Evolutionary conservation across 2,888 invertebrate species (phyloP), one percentile per base, ranked within the genome.

Genomic region (Eristalis pertinax): DNA sequence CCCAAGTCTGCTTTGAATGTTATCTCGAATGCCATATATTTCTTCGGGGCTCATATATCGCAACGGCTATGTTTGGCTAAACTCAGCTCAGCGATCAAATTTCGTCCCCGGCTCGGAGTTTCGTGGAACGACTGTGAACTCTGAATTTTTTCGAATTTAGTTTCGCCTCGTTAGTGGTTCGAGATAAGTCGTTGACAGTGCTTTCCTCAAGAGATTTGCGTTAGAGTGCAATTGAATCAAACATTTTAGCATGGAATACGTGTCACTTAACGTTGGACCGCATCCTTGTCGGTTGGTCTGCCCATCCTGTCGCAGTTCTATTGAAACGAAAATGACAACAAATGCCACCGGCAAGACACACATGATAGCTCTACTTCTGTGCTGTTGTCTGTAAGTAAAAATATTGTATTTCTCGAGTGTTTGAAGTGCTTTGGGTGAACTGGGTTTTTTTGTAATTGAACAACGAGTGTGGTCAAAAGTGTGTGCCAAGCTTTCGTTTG

Each of bases 221-320:
- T n/a, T 4, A n/a, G 43, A 43, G n/a, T 15, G n/a, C n/a, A n/a
- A n/a, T n/a, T n/a, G n/a, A n/a, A n/a, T n/a, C n/a, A n/a, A n/a
- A n/a, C 4, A 5, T 43, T 32, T 32, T 10, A 8, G 1, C 1
- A 5, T 32, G 3, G 2, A n/a, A 15, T 15, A 43, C n/a, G n/a
- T 50, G 19, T 19, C 50, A 8, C 19, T 19, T 2, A 50, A 50
- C 50, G 50, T 50, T 19, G 93, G 93, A 2, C 91, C 93, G 1
- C 85, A 91, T 1, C 65, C 93, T 0, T 86, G 91, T 1, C 69
- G 89, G 10, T 73, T 92, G 15, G 78, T 90, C 1, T 94, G 94
- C 82, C 93, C 92, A 0, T 92, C 93, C 1, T 94, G 94, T 19
- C 85, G 89, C 90, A 5, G 90, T 91, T 1, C 90, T 90, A 50